Percentiles rank a stretch among this genome's conserved stretches.
These are phyloP conservation scores for Falco punctatus DNA, from an alignment of 2,113 vertebrate species.

Conservation along the genomic window DNA sequence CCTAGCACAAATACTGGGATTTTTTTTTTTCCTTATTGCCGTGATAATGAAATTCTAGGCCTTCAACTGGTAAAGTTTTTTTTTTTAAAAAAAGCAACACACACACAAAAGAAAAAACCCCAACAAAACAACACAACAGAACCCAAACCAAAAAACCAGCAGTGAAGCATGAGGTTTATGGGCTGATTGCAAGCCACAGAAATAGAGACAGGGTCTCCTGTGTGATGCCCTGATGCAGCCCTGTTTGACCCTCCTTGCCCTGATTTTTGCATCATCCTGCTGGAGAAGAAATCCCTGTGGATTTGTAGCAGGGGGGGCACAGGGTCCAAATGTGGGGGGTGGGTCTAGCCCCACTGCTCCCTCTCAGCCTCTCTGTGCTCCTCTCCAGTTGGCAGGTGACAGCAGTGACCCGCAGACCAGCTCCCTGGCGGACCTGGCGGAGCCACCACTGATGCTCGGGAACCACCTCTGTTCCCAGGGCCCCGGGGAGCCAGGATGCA, in stretches of 20 bases:
- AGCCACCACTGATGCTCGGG: neutral
- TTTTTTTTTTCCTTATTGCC: neutral
- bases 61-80: neutral
- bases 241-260: neutral
- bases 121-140: too few species aligned
- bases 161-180: neutral
- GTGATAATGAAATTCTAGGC: neutral
- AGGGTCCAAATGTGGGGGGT: too few species aligned
- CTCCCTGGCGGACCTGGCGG: slow-evolving; percentile 57
- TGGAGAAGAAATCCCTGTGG: neutral
- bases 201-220: neutral
- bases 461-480: neutral
- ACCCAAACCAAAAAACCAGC: too few species aligned
- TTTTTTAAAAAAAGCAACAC: neutral
- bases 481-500: neutral
- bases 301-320: too few species aligned
- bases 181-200: neutral
- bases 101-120: too few species aligned
- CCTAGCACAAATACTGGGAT: neutral
- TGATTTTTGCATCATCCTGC: neutral
- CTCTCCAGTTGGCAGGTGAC: slow-evolving; percentile 51
- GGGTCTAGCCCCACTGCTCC: neutral
- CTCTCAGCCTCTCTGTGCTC: neutral
- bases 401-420: slow-evolving; percentile 71
- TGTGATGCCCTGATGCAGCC: neutral